Evolutionary conservation across 2,113 vertebrate species (phyloP).

Genomic region (Diglossa brunneiventris): DNA sequence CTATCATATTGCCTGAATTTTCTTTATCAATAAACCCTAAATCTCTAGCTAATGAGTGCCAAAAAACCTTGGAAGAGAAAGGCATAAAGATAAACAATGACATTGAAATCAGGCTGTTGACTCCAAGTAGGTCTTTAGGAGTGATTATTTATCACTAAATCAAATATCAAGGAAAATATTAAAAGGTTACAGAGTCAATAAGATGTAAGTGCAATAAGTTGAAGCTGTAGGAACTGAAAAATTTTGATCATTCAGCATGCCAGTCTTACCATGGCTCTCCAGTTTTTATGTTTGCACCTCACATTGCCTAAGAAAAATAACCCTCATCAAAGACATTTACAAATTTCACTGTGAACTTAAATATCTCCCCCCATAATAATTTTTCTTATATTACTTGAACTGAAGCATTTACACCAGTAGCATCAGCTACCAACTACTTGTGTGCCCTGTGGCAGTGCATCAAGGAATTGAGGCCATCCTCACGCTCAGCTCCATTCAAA

Average conservation of each 20-base stretch:
- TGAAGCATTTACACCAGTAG: not conserved
- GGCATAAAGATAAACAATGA: conserved; percentile 42
- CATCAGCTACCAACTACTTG: not conserved
- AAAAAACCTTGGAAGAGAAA: conserved; percentile 30
- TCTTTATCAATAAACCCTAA: conserved; percentile 7
- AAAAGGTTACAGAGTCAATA: conserved; percentile 1
- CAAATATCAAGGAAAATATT: not conserved
- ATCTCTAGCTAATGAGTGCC: conserved; percentile 15
- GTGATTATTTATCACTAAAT: conserved; percentile 44
- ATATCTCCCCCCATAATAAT: not conserved
- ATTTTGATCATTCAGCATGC: not conserved
- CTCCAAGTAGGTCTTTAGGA: conserved; percentile 27
- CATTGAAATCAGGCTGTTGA: conserved; percentile 28
- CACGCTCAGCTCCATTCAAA: not conserved
- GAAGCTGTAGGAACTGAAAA: not conserved
- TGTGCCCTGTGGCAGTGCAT: not conserved
- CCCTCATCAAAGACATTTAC: not conserved
- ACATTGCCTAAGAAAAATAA: not conserved
- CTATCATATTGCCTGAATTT: not conserved
- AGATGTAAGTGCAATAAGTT: not conserved
- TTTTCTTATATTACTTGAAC: not conserved
- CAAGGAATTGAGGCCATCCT: not conserved
- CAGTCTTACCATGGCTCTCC: not conserved
- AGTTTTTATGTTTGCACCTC: not conserved
- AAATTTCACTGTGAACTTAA: not conserved